Conservation (phyloP, 2,797 vertebrate genomes). For the Hippoglossus hippoglossus region DNA sequence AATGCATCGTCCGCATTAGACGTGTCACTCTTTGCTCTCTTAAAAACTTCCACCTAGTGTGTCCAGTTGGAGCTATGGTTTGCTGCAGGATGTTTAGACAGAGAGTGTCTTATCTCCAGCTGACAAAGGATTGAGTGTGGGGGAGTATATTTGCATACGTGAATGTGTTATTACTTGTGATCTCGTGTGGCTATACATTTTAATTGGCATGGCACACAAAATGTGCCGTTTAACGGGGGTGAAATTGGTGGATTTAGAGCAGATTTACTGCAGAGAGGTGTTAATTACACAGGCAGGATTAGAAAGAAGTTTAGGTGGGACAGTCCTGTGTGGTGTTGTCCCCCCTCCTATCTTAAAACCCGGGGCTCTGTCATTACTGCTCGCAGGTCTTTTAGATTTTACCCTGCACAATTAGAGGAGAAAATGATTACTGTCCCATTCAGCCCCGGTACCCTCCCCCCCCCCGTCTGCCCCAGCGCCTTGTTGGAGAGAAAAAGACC, state of each 20-base stretch:
- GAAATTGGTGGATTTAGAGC: constrained; percentile 6
- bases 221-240: constrained; percentile 7
- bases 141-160: constrained; percentile 7
- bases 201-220: constrained; percentile 7
- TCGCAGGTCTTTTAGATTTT: constrained; percentile 72
- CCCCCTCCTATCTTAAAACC: constrained; percentile 68
- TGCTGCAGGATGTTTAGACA: constrained; percentile 48
- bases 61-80: constrained; percentile 19
- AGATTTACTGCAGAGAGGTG: constrained; percentile 25
- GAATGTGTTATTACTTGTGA: not conserved
- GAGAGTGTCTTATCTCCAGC: constrained; percentile 22
- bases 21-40: not conserved
- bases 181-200: constrained; percentile 12
- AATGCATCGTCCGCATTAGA: constrained; percentile 2
- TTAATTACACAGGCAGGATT: constrained; percentile 51
- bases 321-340: constrained; percentile 45
- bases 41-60: constrained; percentile 13
- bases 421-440: constrained; percentile 71
- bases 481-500: constrained; percentile 74
- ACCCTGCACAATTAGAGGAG: constrained; percentile 78
- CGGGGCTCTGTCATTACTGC: constrained; percentile 78
- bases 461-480: constrained; percentile 29
- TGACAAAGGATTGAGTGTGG: constrained; percentile 22
- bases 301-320: constrained; percentile 38
- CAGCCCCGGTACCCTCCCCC: constrained; percentile 36